These are phyloP conservation scores for Campaea margaritaria DNA, from an alignment of 2,888 invertebrate species.

Conservation along the genomic window DNA sequence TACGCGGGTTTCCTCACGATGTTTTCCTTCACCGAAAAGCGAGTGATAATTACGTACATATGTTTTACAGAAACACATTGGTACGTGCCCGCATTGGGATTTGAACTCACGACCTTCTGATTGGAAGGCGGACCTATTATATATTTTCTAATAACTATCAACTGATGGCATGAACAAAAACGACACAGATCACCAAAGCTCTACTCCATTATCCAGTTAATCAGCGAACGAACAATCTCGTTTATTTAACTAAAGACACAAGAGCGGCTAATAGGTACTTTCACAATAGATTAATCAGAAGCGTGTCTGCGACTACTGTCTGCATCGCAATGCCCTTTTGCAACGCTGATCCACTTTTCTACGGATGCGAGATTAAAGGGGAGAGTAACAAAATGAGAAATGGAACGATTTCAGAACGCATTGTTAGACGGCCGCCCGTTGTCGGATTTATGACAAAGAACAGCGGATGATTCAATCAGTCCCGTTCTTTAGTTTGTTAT, in stretches of 20 bases:
- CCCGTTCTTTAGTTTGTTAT: constrained; percentile 83
- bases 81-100: too few relatives aligned
- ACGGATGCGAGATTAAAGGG: constrained; percentile 85
- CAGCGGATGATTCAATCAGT: constrained; percentile 84
- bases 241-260: constrained; percentile 48
- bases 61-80: too few relatives aligned
- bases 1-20: too few relatives aligned
- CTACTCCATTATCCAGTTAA: constrained; percentile 16
- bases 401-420: constrained; percentile 84
- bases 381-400: constrained; percentile 85
- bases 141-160: too few relatives aligned
- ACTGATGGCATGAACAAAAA: neutral
- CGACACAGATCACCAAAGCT: neutral
- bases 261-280: constrained; percentile 52
- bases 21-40: too few relatives aligned
- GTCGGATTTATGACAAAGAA: constrained; percentile 85
- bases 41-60: too few relatives aligned
- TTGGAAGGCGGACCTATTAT: too few relatives aligned
- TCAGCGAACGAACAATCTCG: constrained; percentile 21
- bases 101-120: too few relatives aligned
- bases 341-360: constrained; percentile 83
- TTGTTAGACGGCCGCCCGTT: constrained; percentile 81
- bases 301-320: constrained; percentile 66
- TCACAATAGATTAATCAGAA: constrained; percentile 80
- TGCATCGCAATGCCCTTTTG: constrained; percentile 81